Evolutionary conservation across 2,888 invertebrate species (phyloP).

Genomic region (Steinernema scapterisci): DNA sequence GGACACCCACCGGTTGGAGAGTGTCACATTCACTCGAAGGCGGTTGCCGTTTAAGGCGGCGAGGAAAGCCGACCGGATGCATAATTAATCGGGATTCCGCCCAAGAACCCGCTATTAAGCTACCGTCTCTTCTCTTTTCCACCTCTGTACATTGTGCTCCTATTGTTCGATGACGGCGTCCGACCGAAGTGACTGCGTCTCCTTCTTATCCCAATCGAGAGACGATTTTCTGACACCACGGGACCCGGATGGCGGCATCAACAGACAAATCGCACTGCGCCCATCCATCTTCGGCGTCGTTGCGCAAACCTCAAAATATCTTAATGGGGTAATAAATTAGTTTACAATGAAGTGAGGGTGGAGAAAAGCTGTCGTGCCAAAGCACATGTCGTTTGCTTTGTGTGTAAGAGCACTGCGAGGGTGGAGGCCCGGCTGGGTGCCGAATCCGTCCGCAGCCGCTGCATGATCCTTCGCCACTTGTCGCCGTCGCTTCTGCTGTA

Average conservation of each 20-base stretch:
- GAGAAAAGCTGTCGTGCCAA: conserved; percentile 15
- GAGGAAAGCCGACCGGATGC: neutral
- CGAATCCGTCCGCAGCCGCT: no score
- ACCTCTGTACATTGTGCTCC: no score
- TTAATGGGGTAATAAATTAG: conserved; percentile 31
- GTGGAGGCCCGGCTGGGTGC: neutral
- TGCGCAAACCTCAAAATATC: conserved; percentile 32
- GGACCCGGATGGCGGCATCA: neutral
- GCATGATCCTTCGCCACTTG: no score
- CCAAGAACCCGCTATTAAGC: no score
- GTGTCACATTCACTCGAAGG: no score
- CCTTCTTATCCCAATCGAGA: neutral
- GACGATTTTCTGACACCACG: neutral
- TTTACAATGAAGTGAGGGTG: conserved; percentile 32
- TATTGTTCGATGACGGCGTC: no score
- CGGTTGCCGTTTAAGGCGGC: neutral
- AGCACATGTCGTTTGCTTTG: conserved; percentile 8
- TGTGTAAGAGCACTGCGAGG: neutral
- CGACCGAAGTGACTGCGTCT: no score
- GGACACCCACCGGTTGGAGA: neutral
- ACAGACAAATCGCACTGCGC: neutral
- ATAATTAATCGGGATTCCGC: no score
- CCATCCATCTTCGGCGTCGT: conserved; percentile 30
- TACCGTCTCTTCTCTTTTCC: no score
- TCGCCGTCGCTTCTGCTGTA: neutral